Conservation (phyloP, 2,113 vertebrate species). For the Corapipo altera region DNA sequence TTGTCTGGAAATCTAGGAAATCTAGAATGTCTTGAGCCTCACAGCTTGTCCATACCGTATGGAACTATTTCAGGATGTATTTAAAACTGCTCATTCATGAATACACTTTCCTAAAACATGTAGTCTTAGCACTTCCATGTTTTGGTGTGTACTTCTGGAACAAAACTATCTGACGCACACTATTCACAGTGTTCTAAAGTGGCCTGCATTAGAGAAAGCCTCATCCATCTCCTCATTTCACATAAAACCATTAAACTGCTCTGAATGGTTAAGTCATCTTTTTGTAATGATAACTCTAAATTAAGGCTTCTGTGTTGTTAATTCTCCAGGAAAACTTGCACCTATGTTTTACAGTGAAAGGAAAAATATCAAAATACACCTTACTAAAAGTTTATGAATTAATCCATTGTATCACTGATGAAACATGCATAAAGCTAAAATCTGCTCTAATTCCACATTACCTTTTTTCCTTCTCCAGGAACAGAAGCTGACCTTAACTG, state of each 20-base stretch:
- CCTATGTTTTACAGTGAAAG: conserved; percentile 3
- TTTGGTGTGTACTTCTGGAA: background rate
- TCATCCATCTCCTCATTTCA: background rate
- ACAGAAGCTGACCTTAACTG: background rate
- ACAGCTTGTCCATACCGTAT: background rate
- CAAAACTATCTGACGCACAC: background rate
- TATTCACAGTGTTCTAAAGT: background rate
- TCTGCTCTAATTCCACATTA: background rate
- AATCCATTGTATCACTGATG: background rate
- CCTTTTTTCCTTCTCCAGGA: background rate
- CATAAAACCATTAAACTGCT: conserved; percentile 29
- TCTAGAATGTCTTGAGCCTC: background rate
- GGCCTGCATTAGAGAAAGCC: background rate
- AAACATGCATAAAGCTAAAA: background rate
- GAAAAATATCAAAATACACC: conserved; percentile 19
- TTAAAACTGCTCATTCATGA: background rate
- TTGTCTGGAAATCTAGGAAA: background rate
- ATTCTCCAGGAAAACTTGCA: background rate
- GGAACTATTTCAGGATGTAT: background rate
- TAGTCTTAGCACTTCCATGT: background rate
- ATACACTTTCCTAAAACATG: background rate
- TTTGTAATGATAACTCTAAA: conserved; percentile 40
- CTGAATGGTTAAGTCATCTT: conserved; percentile 4
- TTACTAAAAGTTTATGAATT: background rate
- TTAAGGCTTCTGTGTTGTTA: conserved; percentile 19